Conservation (phyloP, 2,113 vertebrate genomes). For the Myotis davidii region DNA sequence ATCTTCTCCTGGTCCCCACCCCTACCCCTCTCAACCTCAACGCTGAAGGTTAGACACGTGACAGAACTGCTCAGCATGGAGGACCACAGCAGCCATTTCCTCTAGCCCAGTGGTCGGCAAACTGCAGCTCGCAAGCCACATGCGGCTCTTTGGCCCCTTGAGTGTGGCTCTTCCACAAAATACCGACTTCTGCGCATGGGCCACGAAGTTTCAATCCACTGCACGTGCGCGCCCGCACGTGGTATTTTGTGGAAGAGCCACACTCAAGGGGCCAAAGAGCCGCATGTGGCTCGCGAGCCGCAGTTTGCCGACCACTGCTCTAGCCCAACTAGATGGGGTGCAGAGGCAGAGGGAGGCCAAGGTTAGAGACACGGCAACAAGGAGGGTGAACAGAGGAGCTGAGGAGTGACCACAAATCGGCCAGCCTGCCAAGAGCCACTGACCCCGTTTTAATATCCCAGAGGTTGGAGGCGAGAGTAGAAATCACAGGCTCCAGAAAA, state of each 20-base stretch:
- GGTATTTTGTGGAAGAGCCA: too few species aligned
- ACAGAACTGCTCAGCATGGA: background rate
- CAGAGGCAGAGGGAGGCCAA: slow-evolving; percentile 8
- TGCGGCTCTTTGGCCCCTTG: too few species aligned
- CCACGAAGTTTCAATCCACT: too few species aligned
- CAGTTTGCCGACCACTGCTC: background rate
- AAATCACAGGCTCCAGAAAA: slow-evolving; percentile 82
- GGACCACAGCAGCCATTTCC: background rate
- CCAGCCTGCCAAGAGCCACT: slow-evolving; percentile 76
- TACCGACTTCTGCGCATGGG: too few species aligned
- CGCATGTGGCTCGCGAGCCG: too few species aligned
- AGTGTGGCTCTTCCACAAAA: too few species aligned
- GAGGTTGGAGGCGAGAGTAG: slow-evolving; percentile 79
- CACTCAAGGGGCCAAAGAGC: too few species aligned
- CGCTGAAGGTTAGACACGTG: background rate
- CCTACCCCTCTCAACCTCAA: background rate
- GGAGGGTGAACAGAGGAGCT: slow-evolving; percentile 30
- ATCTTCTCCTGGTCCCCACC: background rate
- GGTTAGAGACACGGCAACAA: slow-evolving; percentile 4
- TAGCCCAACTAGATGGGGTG: background rate
- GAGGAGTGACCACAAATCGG: slow-evolving; percentile 73
- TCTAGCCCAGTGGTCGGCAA: background rate
- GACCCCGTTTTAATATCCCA: slow-evolving; percentile 81
- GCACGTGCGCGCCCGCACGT: too few species aligned
- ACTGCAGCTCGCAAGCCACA: too few species aligned